Base-by-base conservation (phyloP, 2,113 vertebrate species). In the Gymnogyps californianus region DNA sequence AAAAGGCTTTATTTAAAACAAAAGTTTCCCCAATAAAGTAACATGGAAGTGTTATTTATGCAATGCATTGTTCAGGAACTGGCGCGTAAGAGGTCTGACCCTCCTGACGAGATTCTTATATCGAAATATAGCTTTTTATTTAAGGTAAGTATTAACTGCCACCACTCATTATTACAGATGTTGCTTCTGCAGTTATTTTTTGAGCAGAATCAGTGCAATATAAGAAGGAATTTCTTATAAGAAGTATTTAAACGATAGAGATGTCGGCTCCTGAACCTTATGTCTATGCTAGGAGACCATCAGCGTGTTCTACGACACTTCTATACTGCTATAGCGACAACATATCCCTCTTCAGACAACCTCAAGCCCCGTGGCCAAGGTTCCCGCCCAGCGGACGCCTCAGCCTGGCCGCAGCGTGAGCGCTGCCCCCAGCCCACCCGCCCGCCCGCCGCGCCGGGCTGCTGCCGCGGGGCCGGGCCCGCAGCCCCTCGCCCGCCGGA, bases 321-420 rank as follows among this genome's bases (percentile, higher is more conserved):
- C 0, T 0, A 5, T 8, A 4, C 24, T 4, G 2, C 81, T 1
- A 7, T 6, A 25, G 64, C 54, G 3, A 7, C 40, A 14, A 2
- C 40, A 2, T 0, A 2, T 1, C 18, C 7, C 51, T 9, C 38
- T 4, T 1, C n/a, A 7, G 10, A 1, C 11, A 6, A 3, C 40
- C 40, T 5, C 19, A 1, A 4, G 38, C 18, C 8, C 70, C 42
- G 36, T 0, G 47, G 36, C 67, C 18, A 2, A 12, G 38, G 31
- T 5, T 80, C 65, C 81, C 29, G 29, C 38, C 59, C 61, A 3
- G 25, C 52, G 14, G 9, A 10, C 64, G 0, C 61, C 22, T 13
- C n/a, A 3, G 55, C 31, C 49, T 2, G 75, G 26, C 74, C 1
- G 57, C 7, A 18, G 83, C 40, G 15, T 7, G 12, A 67, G 47